These are phyloP conservation scores for Brachyopa scutellaris DNA, from an alignment of 2,888 invertebrate species.

Conservation along the genomic window DNA sequence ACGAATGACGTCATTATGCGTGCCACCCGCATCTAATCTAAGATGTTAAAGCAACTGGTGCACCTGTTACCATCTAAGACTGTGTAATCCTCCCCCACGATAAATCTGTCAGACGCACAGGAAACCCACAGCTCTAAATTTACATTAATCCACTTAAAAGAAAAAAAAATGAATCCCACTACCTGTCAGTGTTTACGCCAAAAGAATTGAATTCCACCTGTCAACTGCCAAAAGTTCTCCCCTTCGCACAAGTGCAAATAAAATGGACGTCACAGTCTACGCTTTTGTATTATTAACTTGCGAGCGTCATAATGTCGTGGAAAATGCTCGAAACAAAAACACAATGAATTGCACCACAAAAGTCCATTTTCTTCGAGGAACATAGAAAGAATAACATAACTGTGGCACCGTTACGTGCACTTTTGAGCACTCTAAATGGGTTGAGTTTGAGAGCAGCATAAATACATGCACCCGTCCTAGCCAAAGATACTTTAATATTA, in stretches of 20 bases:
- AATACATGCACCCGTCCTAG: not conserved
- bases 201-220: conserved; percentile 46
- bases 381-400: conserved; percentile 16
- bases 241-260: not conserved
- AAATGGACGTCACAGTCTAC: conserved; percentile 15
- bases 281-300: conserved; percentile 22
- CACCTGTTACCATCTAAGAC: conserved; percentile 2
- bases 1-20: conserved; percentile 6
- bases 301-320: conserved; percentile 30
- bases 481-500: conserved; percentile 16
- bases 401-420: conserved; percentile 20
- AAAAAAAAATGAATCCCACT: not conserved
- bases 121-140: conserved; percentile 5
- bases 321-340: conserved; percentile 26
- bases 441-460: conserved; percentile 3
- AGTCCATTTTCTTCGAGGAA: not conserved
- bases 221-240: conserved; percentile 1
- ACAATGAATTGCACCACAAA: not conserved
- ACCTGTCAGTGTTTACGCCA: not conserved
- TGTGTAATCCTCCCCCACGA: not conserved
- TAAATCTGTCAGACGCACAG: conserved; percentile 23
- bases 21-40: not conserved
- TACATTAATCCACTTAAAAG: conserved; percentile 37
- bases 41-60: not conserved
- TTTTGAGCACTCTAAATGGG: not conserved